phyloP scores from a whole-genome alignment of 1,140 invertebrate species.

The honey bee (Apis mellifera) region Amel_HAv3.1 CM009932.2:12689001-12689500 shows the following conservation, averaged over 20 bases:
- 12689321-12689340: not conserved
- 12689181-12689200: not conserved
- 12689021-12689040: not conserved
- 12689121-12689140: conserved; percentile 62
- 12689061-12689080: not conserved
- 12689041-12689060: conserved; percentile 24
- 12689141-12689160: not conserved
- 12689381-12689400: conserved; percentile 5
- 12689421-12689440: not conserved
- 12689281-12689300: conserved; percentile 10
- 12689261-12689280: conserved; percentile 8
- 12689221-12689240: not conserved
- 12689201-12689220: not conserved
- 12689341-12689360: not conserved
- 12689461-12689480: no score
- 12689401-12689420: not conserved
- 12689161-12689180: not conserved
- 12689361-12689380: not conserved
- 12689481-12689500: no score
- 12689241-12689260: not conserved
- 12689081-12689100: conserved; percentile 1
- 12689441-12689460: no score
- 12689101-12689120: conserved; percentile 18
- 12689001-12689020: conserved; percentile 28
- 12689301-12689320: not conserved